Evolutionary conservation across 1,140 invertebrate genomes (phyloP).

Genomic region (Medauroidea extradentata): DNA sequence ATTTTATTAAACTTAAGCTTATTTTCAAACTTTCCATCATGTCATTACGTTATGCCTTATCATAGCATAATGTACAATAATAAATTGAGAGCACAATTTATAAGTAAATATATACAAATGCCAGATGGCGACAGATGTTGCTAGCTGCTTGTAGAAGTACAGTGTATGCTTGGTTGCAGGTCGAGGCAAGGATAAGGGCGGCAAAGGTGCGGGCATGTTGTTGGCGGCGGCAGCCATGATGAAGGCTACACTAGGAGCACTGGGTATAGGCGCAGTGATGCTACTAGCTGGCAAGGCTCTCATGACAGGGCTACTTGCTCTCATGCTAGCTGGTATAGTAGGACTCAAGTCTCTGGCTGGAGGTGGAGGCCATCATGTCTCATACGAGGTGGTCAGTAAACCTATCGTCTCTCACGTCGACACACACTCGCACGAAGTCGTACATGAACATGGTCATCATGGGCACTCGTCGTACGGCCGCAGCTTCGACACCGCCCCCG

Average conservation of each 20-base stretch:
- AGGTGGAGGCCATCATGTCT: constrained; percentile 62
- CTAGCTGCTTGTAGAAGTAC: no score
- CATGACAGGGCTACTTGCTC: constrained; percentile 74
- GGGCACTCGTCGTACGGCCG: constrained; percentile 10
- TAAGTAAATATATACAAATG: no score
- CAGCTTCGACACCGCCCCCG: constrained; percentile 1
- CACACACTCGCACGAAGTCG: constrained; percentile 66
- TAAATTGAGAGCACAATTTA: no score
- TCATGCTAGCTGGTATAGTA: constrained; percentile 70
- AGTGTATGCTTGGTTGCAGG: no score
- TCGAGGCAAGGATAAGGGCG: constrained; percentile 31
- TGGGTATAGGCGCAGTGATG: constrained; percentile 70
- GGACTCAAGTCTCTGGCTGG: constrained; percentile 55
- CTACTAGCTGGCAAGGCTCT: constrained; percentile 77
- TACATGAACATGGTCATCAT: constrained; percentile 46
- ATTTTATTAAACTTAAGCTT: no score
- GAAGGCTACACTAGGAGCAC: constrained; percentile 61
- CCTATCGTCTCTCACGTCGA: constrained; percentile 68
- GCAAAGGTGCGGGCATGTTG: constrained; percentile 45
- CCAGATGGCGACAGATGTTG: no score
- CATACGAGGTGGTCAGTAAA: constrained; percentile 78
- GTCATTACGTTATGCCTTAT: no score
- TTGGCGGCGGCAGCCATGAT: constrained; percentile 49
- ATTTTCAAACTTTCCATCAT: no score
- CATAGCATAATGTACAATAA: no score